phyloP scores from a whole-genome alignment of 1,140 invertebrate species.

The Parapsyche elsis region DNA sequence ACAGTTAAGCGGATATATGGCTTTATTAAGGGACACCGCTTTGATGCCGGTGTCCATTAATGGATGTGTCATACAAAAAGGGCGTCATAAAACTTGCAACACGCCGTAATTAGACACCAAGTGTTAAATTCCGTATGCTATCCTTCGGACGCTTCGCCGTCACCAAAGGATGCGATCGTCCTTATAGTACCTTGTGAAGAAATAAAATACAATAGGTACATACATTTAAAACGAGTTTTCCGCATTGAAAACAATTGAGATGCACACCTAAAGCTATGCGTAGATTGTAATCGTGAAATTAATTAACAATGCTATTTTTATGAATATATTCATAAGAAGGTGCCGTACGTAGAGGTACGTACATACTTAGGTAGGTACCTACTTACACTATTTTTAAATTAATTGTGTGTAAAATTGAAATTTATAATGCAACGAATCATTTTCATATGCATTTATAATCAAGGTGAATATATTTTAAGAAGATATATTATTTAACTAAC shows the following conservation, averaged over 20 bases:
- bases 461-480: not conserved
- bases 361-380: not conserved
- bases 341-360: not conserved
- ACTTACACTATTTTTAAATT: not conserved
- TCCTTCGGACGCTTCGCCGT: conserved; percentile 20
- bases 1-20: conserved; percentile 18
- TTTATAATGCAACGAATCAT: not conserved
- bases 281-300: not conserved
- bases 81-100: conserved; percentile 35
- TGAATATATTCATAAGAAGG: not conserved
- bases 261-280: not conserved
- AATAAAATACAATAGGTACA: no score
- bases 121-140: conserved; percentile 43
- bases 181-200: not conserved
- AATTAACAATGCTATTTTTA: not conserved
- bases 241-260: no score
- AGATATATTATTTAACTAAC: no score
- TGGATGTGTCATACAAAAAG: conserved; percentile 50
- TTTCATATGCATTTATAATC: not conserved
- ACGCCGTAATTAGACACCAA: conserved; percentile 41
- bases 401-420: not conserved
- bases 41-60: conserved; percentile 36
- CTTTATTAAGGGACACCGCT: conserved; percentile 39
- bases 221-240: no score
- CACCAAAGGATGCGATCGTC: conserved; percentile 5